A percentile compares a stretch with the other conserved stretches of the same genome.
phyloP scores from a whole-genome alignment of 2,113 vertebrate genomes.

The Oryzias curvinotus region DNA sequence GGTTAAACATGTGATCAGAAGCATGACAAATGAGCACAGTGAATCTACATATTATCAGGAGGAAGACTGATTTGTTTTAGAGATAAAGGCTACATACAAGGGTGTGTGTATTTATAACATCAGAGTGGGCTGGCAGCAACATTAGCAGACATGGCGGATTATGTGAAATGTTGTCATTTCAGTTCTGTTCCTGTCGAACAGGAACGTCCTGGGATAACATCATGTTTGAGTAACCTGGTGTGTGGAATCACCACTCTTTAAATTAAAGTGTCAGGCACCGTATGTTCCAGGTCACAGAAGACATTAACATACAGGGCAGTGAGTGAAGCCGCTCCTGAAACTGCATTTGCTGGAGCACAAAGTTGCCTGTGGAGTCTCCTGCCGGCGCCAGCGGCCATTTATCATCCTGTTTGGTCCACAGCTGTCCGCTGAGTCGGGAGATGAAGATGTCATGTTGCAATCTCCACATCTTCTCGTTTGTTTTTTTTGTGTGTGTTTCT shows the following conservation, averaged over 20 bases:
- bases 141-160: conserved; percentile 5
- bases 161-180: conserved; percentile 12
- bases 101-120: not conserved
- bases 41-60: not conserved
- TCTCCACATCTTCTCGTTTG: conserved; percentile 38
- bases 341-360: conserved; percentile 36
- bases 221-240: conserved; percentile 39
- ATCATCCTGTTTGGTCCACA: conserved; percentile 42
- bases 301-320: conserved; percentile 37
- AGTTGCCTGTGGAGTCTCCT: conserved; percentile 48
- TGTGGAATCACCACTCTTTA: conserved; percentile 23
- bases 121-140: conserved; percentile 10
- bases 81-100: not conserved
- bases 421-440: conserved; percentile 48
- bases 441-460: conserved; percentile 58
- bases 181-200: conserved; percentile 12
- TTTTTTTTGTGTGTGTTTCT: conserved; percentile 15
- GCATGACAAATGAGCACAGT: not conserved
- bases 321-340: conserved; percentile 44
- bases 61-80: not conserved
- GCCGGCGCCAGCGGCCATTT: conserved; percentile 39
- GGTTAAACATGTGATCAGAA: not conserved
- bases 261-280: conserved; percentile 32
- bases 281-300: conserved; percentile 43
- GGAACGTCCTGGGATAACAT: conserved; percentile 19